A percentile compares a stretch with the other conserved stretches of the same genome.
These are phyloP conservation scores for Watsonalla cultraria DNA, from an alignment of 2,888 invertebrate species.

Conservation along the genomic window DNA sequence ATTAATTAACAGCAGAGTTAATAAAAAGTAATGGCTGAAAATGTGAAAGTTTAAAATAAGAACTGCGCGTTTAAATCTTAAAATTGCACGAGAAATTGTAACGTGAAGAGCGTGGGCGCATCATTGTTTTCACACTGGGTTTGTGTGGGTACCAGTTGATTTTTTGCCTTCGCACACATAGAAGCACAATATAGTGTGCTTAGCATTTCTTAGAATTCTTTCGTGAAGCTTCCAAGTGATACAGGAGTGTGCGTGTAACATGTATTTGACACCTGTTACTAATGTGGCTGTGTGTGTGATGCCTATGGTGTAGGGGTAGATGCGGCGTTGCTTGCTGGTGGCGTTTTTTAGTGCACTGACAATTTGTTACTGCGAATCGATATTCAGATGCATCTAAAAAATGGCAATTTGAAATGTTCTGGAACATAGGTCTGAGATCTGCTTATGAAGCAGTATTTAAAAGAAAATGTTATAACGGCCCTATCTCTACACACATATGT, in stretches of 20 bases:
- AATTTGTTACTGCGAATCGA: slow-evolving; percentile 71
- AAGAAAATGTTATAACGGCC: too few species aligned
- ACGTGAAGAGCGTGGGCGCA: slow-evolving; percentile 32
- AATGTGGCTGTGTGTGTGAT: slow-evolving; percentile 21
- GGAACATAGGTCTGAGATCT: too few species aligned
- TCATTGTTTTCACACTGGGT: slow-evolving; percentile 36
- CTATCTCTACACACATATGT: too few species aligned
- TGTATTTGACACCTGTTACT: slow-evolving; percentile 48
- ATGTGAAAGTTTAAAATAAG: neutral
- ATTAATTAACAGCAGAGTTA: too few species aligned
- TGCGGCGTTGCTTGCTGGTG: slow-evolving; percentile 65
- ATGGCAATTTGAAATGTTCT: too few species aligned
- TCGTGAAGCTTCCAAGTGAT: slow-evolving; percentile 22
- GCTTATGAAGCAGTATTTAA: too few species aligned
- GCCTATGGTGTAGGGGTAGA: slow-evolving; percentile 36
- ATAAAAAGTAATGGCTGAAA: neutral
- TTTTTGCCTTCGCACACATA: slow-evolving; percentile 44
- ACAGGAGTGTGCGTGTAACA: slow-evolving; percentile 31
- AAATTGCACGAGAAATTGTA: slow-evolving; percentile 35
- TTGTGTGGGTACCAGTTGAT: slow-evolving; percentile 43
- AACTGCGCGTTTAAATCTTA: slow-evolving; percentile 3
- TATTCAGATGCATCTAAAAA: slow-evolving; percentile 40
- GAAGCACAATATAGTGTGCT: slow-evolving; percentile 23
- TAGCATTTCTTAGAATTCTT: slow-evolving; percentile 49
- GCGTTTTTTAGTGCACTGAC: slow-evolving; percentile 56